Evolutionary conservation across 64 coral and sea anemone species (phyloP).

Genomic region (Hydrozoanthus tunicans): DNA sequence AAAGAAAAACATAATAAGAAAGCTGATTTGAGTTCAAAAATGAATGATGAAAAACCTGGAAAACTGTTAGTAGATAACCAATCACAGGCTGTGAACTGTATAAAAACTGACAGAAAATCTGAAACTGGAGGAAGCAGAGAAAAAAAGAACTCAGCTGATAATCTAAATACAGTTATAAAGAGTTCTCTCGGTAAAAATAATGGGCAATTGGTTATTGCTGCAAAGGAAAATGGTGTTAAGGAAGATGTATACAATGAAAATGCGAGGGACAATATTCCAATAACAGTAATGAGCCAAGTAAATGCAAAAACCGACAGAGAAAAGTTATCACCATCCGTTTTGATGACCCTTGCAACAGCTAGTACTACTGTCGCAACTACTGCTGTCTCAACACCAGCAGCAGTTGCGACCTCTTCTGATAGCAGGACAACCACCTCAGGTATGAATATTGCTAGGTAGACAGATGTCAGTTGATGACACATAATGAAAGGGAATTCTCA

Average conservation of each 20-base stretch:
- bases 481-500: not conserved
- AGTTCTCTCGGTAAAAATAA: conserved; percentile 44
- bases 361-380: conserved; percentile 11
- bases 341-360: not conserved
- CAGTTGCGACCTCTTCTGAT: not conserved
- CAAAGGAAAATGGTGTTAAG: conserved; percentile 31
- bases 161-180: conserved; percentile 31
- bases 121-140: conserved; percentile 41
- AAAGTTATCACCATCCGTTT: not conserved
- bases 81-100: conserved; percentile 40
- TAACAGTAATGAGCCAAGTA: not conserved
- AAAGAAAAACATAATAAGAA: conserved; percentile 30
- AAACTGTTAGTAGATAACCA: conserved; percentile 16
- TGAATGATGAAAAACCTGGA: conserved; percentile 14
- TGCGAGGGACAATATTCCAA: not conserved
- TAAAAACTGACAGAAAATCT: conserved; percentile 32
- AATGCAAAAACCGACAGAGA: conserved; percentile 1
- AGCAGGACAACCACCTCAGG: conserved; percentile 17
- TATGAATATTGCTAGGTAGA: not conserved
- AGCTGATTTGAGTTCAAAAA: conserved; percentile 42
- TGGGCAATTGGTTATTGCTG: not conserved
- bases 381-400: not conserved
- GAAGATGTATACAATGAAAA: not conserved
- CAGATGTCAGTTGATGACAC: conserved; percentile 20
- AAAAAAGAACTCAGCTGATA: conserved; percentile 24